Evolutionary conservation across 2,888 invertebrate species (phyloP).

Genomic region (Pegoplata infirma): DNA sequence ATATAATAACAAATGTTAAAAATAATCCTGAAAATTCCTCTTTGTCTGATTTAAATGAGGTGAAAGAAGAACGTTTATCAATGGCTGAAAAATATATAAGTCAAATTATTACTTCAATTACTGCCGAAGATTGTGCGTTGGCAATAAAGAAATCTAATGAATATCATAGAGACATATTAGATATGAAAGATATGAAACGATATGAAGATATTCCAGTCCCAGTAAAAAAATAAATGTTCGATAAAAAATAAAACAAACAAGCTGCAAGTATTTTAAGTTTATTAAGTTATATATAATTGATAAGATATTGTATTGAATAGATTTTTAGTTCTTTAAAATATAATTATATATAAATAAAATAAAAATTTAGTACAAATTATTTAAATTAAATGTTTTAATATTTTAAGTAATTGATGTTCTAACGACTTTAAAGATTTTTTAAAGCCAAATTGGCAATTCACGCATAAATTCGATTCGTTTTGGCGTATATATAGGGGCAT

Average conservation of each 20-base stretch:
- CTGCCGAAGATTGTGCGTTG: slow-evolving; percentile 30
- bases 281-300: background rate
- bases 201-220: too few relatives aligned
- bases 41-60: slow-evolving; percentile 22
- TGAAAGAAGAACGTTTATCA: slow-evolving; percentile 47
- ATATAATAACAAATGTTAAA: slow-evolving; percentile 49
- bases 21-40: slow-evolving; percentile 14
- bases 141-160: slow-evolving; percentile 48
- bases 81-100: slow-evolving; percentile 52
- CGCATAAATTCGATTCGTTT: too few relatives aligned
- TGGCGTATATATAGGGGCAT: too few relatives aligned
- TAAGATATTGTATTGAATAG: slow-evolving; percentile 42
- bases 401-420: too few relatives aligned
- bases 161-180: slow-evolving; percentile 42
- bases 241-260: background rate
- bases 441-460: too few relatives aligned
- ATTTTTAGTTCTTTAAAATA: slow-evolving; percentile 25
- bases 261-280: slow-evolving; percentile 11
- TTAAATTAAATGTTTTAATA: slow-evolving; percentile 29
- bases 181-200: slow-evolving; percentile 55
- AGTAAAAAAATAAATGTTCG: slow-evolving; percentile 26
- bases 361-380: slow-evolving; percentile 62
- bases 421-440: too few relatives aligned
- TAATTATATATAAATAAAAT: slow-evolving; percentile 49
- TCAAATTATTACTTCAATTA: slow-evolving; percentile 35